Percentiles rank a stretch among this genome's conserved stretches.
Evolutionary conservation across 2,113 vertebrate genomes (phyloP).

Genomic region (Promerops cafer): DNA sequence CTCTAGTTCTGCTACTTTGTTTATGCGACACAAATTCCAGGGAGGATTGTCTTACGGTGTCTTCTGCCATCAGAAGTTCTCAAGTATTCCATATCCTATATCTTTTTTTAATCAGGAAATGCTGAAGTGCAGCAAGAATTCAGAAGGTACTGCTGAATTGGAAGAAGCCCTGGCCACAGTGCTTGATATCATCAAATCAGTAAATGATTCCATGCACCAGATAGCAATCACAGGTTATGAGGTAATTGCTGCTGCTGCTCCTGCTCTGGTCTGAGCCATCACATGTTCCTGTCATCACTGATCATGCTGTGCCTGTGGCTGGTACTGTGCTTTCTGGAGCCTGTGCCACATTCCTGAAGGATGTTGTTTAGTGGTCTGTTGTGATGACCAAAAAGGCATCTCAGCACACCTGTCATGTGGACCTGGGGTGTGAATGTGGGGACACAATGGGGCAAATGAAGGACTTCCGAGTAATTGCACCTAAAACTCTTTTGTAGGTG

Average conservation of each 20-base stretch:
- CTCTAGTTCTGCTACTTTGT: background rate
- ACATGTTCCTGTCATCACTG: background rate
- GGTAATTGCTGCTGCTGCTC: conserved; percentile 45
- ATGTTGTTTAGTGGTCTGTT: background rate
- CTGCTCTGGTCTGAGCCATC: background rate
- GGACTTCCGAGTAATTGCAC: background rate
- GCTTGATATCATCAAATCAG: conserved; percentile 89
- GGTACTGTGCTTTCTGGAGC: background rate
- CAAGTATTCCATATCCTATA: background rate
- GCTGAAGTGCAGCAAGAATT: conserved; percentile 88
- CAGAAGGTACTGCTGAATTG: conserved; percentile 80
- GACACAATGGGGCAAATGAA: background rate
- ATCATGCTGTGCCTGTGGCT: background rate
- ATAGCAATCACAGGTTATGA: conserved; percentile 92
- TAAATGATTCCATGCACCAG: conserved; percentile 93
- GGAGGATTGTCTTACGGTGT: background rate
- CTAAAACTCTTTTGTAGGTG: background rate
- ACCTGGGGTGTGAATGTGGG: background rate
- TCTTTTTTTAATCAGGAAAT: conserved; percentile 76
- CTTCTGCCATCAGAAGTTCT: background rate
- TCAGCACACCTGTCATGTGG: background rate
- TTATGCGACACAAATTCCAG: background rate
- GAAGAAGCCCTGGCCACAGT: conserved; percentile 86
- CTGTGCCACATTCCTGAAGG: background rate
- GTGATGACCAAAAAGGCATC: background rate